A percentile compares a stretch with the other conserved stretches of the same genome.
phyloP scores from a whole-genome alignment of 2,113 vertebrate species.

The Anhinga rufa region DNA sequence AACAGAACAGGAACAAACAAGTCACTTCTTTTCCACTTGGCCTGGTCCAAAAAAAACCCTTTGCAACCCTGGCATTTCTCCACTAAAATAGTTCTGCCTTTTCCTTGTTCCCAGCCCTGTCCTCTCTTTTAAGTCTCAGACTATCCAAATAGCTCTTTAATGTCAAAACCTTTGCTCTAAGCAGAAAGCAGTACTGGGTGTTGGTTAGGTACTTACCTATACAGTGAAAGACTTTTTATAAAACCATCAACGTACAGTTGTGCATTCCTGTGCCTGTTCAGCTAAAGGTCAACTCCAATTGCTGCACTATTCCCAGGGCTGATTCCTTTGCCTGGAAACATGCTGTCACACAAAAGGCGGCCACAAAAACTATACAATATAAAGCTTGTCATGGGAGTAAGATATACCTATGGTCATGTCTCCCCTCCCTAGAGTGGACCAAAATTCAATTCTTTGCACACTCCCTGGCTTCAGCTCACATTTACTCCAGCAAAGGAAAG shows the following conservation, averaged over 20 bases:
- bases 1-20: background rate
- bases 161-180: background rate
- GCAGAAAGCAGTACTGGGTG: background rate
- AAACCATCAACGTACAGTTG: background rate
- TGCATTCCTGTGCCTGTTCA: background rate
- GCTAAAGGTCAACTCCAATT: background rate
- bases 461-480: background rate
- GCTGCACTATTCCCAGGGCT: background rate
- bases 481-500: background rate
- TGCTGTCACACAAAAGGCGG: background rate
- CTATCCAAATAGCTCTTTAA: background rate
- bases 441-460: background rate
- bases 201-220: background rate
- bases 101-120: background rate
- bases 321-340: background rate
- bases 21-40: background rate
- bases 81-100: background rate
- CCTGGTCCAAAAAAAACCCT: background rate
- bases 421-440: background rate
- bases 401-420: too few species aligned
- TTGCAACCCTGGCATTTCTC: background rate
- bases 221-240: background rate
- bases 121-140: background rate
- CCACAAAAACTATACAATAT: background rate
- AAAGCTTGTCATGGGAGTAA: background rate